These are phyloP conservation scores for Rattus norvegicus DNA, from an alignment of 2,113 vertebrate genomes.

Conservation along the genomic window DNA sequence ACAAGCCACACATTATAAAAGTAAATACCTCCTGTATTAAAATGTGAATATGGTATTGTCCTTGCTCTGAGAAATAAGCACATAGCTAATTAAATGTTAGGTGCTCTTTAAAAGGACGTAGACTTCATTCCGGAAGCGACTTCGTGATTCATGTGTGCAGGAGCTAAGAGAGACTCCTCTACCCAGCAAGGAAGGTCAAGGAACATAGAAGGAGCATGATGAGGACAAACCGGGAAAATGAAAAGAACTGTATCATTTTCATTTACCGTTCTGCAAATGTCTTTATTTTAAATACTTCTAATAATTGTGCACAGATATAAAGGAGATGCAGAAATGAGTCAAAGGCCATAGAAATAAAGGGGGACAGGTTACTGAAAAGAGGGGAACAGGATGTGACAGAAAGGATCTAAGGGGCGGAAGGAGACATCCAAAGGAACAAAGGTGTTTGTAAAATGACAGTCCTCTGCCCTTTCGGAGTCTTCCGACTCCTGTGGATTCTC, in stretches of 20 bases:
- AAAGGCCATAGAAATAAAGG: background rate
- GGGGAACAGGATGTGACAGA: background rate
- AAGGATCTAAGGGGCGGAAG: background rate
- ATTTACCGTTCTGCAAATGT: background rate
- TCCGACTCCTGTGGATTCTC: slow-evolving; percentile 60
- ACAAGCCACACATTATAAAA: background rate
- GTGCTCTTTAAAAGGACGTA: background rate
- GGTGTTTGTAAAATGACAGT: background rate
- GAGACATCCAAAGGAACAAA: slow-evolving; percentile 7
- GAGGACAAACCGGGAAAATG: background rate
- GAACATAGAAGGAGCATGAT: background rate
- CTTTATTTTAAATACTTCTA: background rate
- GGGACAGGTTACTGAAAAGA: background rate
- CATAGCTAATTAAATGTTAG: background rate
- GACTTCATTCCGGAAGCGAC: background rate
- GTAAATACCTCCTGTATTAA: background rate
- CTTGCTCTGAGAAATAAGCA: background rate
- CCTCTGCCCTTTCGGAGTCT: slow-evolving; percentile 7
- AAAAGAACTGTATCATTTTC: background rate
- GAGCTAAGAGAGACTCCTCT: background rate
- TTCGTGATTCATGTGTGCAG: background rate
- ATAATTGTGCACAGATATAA: background rate
- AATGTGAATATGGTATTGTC: background rate
- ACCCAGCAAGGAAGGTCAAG: background rate
- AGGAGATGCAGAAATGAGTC: slow-evolving; percentile 31